A percentile compares a stretch with the other conserved stretches of the same genome.
phyloP scores from a whole-genome alignment of 2,888 invertebrate genomes.

The Dioctria linearis region DNA sequence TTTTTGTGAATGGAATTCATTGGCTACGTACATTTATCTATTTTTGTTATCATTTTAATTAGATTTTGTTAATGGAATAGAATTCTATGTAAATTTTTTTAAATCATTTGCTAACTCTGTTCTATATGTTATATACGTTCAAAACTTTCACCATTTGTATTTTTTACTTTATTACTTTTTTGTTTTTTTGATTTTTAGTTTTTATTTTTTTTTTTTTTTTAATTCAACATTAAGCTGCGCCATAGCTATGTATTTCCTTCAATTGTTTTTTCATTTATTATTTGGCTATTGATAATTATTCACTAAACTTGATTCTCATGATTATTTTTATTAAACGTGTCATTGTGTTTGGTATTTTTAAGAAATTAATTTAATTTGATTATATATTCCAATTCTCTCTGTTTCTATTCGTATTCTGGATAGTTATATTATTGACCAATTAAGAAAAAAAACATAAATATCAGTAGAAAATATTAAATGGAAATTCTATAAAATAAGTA shows the following conservation, averaged over 20 bases:
- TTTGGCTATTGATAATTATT: slow-evolving; percentile 7
- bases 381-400: too few relatives aligned
- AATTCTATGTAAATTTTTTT: neutral
- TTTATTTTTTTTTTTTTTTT: neutral
- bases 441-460: neutral
- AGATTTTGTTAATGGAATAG: slow-evolving; percentile 16
- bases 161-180: neutral
- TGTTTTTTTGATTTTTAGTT: neutral
- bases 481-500: neutral
- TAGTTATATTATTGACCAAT: too few relatives aligned
- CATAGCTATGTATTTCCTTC: too few relatives aligned
- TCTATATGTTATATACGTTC: neutral
- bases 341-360: too few relatives aligned
- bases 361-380: too few relatives aligned
- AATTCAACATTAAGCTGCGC: neutral
- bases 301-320: neutral
- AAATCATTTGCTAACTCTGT: neutral
- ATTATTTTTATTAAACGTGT: too few relatives aligned
- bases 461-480: neutral
- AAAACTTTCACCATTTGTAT: neutral
- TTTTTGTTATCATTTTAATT: slow-evolving; percentile 24
- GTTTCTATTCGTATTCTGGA: too few relatives aligned
- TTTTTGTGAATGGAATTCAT: slow-evolving; percentile 47
- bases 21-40: slow-evolving; percentile 48
- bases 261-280: neutral